Evolutionary conservation across 2,113 vertebrate genomes (phyloP), one percentile per base, ranked within the genome.

Genomic region (Ciconia maguari): DNA sequence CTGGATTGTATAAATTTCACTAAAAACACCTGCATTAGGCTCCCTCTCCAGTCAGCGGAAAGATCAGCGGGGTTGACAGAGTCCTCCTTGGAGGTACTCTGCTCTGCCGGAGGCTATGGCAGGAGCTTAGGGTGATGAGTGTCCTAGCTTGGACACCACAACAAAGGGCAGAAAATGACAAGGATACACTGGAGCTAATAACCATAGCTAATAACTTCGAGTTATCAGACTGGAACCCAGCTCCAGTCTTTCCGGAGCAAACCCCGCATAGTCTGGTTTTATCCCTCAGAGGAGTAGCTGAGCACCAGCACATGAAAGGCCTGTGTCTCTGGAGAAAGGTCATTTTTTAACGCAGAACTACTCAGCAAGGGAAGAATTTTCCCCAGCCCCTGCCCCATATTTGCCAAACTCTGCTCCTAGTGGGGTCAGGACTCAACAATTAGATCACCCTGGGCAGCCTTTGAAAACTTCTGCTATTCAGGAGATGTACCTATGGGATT

Each of bases 1-100:
- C 96, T 97, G 96, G 96, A 94, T 96, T 70, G 84, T 96, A 80
- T 97, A 96, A 96, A 13, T 95, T 95, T 92, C 81, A 77, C 82
- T 70, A 87, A 88, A 88, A 95, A 96, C 96, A 97, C 96, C 96
- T 97, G 96, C 90, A 58, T 74, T 75, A 80, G 70, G 62, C 92
- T 97, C 81, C 49, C 58, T 69, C 87, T 88, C 84, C 58, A 92
- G 75, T 30, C 87, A 42, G 75, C 3, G 11, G 82, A 88, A 69
- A 83, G 61, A 93, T 61, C 91, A 72, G 70, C 5, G 1, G 44
- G 41, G 44, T 5, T 85, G 93, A 44, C 46, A 27, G 77, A 87
- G 74, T 19, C 5, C 34, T 87, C 38, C 70, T 96, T 96, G 87
- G 80, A 89, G 57, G 48, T 51, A 9, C 64, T 75, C 0, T 70